phyloP scores from a whole-genome alignment of 2,888 invertebrate species.

The Litoditis marina region DNA sequence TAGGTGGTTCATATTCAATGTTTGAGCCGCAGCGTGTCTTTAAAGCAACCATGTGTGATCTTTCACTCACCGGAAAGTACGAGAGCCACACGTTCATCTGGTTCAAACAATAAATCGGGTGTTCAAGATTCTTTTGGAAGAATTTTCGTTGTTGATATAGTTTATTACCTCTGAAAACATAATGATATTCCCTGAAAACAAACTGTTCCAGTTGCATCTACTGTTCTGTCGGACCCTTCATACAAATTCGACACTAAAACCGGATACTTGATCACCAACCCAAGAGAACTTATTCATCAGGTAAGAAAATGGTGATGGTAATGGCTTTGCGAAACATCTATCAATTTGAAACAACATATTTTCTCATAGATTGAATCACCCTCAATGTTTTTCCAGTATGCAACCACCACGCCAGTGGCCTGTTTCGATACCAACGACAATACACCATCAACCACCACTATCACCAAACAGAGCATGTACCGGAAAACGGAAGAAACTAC shows the following conservation, averaged over 20 bases:
- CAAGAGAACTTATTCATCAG: slow-evolving; percentile 59
- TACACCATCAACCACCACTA: slow-evolving; percentile 34
- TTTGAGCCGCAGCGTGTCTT: no score
- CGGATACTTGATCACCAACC: slow-evolving; percentile 59
- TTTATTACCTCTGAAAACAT: no score
- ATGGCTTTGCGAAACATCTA: no score
- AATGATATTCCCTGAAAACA: no score
- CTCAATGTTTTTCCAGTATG: slow-evolving; percentile 40
- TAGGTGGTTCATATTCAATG: no score
- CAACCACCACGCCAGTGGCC: slow-evolving; percentile 58
- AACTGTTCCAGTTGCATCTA: slow-evolving; percentile 31
- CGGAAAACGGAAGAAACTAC: slow-evolving; percentile 44
- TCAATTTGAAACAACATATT: no score
- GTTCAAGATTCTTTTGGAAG: no score
- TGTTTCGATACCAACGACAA: slow-evolving; percentile 42
- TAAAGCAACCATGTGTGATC: no score
- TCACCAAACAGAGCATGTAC: slow-evolving; percentile 50
- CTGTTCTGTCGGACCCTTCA: slow-evolving; percentile 50
- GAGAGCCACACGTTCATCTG: no score
- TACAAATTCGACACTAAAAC: slow-evolving; percentile 42
- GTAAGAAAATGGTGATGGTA: background rate
- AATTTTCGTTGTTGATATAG: no score
- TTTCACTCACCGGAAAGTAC: no score
- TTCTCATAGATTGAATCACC: background rate
- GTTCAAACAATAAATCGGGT: no score